phyloP scores from a whole-genome alignment of 1,140 invertebrate genomes.

The Eueides isabella region DNA sequence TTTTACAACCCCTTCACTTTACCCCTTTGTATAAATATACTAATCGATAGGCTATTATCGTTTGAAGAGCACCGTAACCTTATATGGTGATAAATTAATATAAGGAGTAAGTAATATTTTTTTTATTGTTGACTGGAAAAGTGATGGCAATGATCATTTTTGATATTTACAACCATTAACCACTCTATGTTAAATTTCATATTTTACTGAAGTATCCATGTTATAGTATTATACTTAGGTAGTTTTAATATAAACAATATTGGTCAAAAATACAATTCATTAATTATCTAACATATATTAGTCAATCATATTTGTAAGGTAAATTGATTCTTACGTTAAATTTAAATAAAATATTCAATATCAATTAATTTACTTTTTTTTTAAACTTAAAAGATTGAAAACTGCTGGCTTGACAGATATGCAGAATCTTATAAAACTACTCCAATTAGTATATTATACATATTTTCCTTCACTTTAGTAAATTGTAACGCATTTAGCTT shows the following conservation, averaged over 20 bases:
- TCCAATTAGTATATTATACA: neutral
- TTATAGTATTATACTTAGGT: neutral
- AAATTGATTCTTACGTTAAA: no score
- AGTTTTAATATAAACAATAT: no score
- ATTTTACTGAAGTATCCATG: neutral
- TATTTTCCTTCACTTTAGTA: neutral
- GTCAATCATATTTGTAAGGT: neutral
- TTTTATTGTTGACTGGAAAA: neutral
- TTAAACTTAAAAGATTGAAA: neutral
- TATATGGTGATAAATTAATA: neutral
- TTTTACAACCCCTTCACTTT: neutral
- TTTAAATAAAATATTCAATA: neutral
- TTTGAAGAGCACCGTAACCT: constrained; percentile 1
- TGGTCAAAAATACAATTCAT: no score
- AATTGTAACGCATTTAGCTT: neutral
- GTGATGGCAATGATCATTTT: neutral
- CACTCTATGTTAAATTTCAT: neutral
- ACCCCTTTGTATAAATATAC: neutral
- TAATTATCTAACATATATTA: no score
- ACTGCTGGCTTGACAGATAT: neutral
- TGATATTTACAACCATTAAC: neutral
- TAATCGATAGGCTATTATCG: neutral
- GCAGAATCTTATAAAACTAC: neutral
- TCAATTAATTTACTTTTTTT: neutral
- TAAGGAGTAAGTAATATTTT: neutral